These are phyloP conservation scores for Seira musarum DNA, from an alignment of 2,888 invertebrate genomes.

Conservation along the genomic window DNA sequence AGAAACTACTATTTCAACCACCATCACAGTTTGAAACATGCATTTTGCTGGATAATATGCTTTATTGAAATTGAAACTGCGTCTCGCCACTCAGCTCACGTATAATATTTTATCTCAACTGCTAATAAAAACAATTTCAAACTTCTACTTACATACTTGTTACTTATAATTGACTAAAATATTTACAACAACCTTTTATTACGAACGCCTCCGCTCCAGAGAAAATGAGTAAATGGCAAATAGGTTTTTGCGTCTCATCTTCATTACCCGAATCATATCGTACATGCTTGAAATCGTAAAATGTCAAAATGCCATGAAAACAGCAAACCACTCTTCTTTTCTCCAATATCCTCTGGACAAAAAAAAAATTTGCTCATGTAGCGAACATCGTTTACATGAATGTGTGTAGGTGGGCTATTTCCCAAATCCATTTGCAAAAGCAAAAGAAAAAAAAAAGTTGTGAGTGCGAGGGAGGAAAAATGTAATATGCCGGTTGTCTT, in stretches of 20 bases:
- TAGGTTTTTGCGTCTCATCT: too few species aligned
- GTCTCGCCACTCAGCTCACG: not conserved
- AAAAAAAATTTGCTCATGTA: not conserved
- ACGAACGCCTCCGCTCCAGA: too few species aligned
- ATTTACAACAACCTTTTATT: too few species aligned
- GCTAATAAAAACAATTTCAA: not conserved
- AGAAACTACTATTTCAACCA: conserved; percentile 42
- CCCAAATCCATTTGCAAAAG: not conserved
- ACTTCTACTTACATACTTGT: too few species aligned
- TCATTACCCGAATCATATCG: too few species aligned
- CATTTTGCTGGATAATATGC: not conserved
- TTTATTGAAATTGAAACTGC: not conserved
- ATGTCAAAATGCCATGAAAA: not conserved
- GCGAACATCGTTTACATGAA: conserved; percentile 1
- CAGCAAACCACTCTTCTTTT: not conserved
- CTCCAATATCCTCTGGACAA: not conserved
- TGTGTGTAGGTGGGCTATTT: not conserved
- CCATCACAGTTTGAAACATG: too few species aligned
- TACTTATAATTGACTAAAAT: too few species aligned
- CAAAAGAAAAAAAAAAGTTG: not conserved
- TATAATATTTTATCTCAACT: not conserved
- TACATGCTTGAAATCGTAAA: not conserved
- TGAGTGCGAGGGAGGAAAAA: not conserved
- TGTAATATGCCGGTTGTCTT: conserved; percentile 29
- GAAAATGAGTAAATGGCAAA: too few species aligned